Conservation (phyloP, 2,888 invertebrate genomes). For the Agrypnus murinus region DNA sequence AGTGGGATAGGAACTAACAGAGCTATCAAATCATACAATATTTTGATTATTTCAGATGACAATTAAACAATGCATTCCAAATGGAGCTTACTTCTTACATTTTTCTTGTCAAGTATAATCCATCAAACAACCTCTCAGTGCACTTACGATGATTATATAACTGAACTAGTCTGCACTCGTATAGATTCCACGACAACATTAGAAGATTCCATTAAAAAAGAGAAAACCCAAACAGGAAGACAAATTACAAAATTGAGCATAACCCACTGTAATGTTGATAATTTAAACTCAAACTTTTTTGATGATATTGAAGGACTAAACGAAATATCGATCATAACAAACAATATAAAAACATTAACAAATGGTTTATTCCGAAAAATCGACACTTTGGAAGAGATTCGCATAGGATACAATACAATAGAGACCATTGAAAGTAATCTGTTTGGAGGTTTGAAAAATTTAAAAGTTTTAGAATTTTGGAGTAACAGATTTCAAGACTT, state of each 20-base stretch:
- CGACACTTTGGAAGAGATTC: conserved; percentile 1
- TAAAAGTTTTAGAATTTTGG: conserved; percentile 16
- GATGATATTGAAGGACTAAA: not conserved
- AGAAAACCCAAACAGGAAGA: not conserved
- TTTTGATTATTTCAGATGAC: too few species aligned
- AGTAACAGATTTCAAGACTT: not conserved
- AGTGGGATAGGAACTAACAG: too few species aligned
- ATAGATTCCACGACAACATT: not conserved
- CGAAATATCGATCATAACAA: not conserved
- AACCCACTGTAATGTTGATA: not conserved
- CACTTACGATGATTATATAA: too few species aligned
- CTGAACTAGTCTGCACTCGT: not conserved
- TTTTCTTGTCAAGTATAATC: too few species aligned
- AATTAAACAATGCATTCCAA: too few species aligned
- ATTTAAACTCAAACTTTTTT: not conserved
- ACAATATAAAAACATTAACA: not conserved
- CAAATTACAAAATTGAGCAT: conserved; percentile 1
- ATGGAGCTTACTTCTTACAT: too few species aligned
- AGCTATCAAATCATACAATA: too few species aligned
- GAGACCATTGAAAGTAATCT: not conserved
- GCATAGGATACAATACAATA: conserved; percentile 28
- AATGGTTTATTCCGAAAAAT: not conserved
- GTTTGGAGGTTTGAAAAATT: not conserved
- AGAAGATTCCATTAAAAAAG: not conserved
- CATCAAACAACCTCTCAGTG: too few species aligned